Percentiles rank a stretch among this genome's conserved stretches.
Evolutionary conservation across 2,113 vertebrate genomes (phyloP).

Genomic region (Rhagologus leucostigma): DNA sequence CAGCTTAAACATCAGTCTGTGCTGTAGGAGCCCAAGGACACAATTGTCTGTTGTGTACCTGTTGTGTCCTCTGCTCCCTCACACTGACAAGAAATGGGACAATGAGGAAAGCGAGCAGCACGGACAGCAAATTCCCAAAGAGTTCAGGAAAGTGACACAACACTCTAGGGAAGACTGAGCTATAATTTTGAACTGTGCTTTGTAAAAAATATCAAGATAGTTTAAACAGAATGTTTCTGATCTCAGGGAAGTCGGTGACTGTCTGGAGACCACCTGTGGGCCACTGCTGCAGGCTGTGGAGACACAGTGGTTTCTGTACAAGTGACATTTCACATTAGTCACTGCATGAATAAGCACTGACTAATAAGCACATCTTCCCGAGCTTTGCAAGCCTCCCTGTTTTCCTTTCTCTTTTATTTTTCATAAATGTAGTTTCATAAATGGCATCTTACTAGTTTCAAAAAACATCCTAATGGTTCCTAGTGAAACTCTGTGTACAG

Average conservation of each 20-base stretch:
- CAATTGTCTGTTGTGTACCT: fast-evolving
- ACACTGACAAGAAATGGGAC: neutral
- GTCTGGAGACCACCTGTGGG: neutral
- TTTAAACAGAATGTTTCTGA: neutral
- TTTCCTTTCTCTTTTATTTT: neutral
- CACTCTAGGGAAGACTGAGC: neutral
- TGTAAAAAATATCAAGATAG: neutral
- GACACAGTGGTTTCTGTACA: neutral
- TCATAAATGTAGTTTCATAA: neutral
- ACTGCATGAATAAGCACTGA: neutral
- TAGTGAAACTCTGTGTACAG: neutral
- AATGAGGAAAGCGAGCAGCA: neutral
- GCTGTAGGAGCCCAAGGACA: neutral
- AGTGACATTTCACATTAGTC: constrained; percentile 17
- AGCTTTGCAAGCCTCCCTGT: neutral
- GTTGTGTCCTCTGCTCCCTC: neutral
- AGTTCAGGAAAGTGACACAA: neutral
- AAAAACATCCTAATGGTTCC: neutral
- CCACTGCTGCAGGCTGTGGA: neutral
- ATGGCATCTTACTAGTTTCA: neutral
- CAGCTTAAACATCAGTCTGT: neutral
- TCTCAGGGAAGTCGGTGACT: neutral
- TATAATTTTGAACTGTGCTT: neutral
- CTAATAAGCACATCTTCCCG: neutral
- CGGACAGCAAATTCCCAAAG: neutral